These are phyloP conservation scores for Muntiacus muntjak DNA, from an alignment of 2,113 vertebrate species.

Conservation along the genomic window DNA sequence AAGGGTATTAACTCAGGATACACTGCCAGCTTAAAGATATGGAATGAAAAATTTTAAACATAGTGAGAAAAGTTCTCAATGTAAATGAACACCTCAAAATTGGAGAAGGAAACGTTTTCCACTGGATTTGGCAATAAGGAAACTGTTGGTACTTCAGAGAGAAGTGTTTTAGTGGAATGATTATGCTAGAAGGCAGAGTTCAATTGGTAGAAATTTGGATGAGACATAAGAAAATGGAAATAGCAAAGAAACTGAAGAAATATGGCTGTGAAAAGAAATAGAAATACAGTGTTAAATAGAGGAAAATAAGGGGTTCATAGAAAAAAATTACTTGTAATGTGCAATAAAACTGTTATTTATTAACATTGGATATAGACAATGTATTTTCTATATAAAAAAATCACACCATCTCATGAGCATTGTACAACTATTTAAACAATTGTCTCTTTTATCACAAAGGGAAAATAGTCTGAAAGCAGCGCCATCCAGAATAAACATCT, in stretches of 20 bases:
- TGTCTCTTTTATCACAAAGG: neutral
- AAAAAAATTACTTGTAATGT: neutral
- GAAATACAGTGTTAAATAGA: neutral
- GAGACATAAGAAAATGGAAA: neutral
- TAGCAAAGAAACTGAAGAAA: neutral
- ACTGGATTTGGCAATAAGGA: neutral
- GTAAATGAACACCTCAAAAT: neutral
- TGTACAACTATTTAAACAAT: neutral
- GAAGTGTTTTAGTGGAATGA: neutral
- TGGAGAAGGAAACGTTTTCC: neutral
- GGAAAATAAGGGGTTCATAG: neutral
- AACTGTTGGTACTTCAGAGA: neutral
- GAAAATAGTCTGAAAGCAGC: neutral
- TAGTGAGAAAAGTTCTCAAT: neutral
- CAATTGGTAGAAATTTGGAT: neutral
- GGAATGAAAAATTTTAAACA: neutral
- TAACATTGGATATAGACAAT: neutral
- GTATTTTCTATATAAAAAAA: neutral
- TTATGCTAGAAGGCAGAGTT: neutral
- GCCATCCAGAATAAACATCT: neutral
- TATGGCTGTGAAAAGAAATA: neutral
- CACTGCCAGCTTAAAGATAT: neutral
- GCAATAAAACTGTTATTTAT: neutral
- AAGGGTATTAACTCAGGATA: neutral
- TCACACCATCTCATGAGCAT: fast-evolving